phyloP scores from a whole-genome alignment of 1,140 invertebrate genomes.

The Doryteuthis pealeii region DNA sequence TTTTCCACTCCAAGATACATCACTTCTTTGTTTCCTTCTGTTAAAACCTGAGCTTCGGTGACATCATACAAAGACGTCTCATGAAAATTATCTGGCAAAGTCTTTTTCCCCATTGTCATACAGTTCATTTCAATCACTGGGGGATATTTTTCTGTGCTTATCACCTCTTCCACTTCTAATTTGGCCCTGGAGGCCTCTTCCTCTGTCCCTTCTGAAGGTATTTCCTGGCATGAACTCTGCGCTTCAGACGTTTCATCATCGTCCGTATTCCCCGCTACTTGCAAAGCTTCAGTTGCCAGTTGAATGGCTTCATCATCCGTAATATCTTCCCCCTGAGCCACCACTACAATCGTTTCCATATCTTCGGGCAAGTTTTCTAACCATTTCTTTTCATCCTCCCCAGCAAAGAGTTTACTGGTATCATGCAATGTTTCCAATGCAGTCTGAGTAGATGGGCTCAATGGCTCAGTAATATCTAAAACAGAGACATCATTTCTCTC shows the following conservation, averaged over 20 bases:
- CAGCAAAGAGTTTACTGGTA: not conserved
- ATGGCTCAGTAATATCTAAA: not conserved
- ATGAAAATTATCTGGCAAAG: not conserved
- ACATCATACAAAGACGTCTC: not conserved
- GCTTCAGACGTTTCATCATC: not conserved
- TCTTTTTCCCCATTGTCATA: not conserved
- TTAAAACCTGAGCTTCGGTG: not conserved
- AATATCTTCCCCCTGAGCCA: constrained; percentile 36
- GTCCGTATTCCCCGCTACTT: not conserved
- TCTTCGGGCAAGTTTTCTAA: constrained; percentile 5
- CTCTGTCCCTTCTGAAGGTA: not conserved
- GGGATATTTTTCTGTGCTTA: not conserved
- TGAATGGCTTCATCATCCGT: constrained; percentile 44
- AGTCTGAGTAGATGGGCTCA: not conserved
- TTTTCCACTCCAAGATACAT: not conserved
- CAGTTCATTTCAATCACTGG: not conserved
- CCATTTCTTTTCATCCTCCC: not conserved
- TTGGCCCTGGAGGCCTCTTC: not conserved
- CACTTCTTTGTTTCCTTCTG: not conserved
- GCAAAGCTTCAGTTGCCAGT: constrained; percentile 32
- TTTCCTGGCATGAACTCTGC: not conserved
- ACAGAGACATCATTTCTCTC: not conserved
- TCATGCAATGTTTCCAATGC: not conserved
- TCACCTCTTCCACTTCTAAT: not conserved
- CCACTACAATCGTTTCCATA: constrained; percentile 39